A percentile compares a stretch with the other conserved stretches of the same genome.
phyloP scores from a whole-genome alignment of 2,113 vertebrate species.

The Microtus pennsylvanicus region DNA sequence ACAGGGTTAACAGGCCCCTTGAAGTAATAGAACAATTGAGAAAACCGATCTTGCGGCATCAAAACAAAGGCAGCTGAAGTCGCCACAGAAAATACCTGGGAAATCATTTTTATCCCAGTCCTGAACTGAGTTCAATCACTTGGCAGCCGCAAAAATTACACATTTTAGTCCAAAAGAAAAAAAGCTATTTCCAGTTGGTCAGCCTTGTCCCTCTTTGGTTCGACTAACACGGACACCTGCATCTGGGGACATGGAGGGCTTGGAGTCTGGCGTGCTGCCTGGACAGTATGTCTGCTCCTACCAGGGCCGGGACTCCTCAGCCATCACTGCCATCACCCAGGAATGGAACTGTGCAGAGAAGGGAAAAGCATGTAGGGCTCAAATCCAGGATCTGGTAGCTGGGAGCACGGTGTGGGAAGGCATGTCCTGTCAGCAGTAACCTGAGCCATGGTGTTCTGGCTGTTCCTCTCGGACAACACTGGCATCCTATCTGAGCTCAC shows the following conservation, averaged over 20 bases:
- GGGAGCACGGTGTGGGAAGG: background rate
- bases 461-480: background rate
- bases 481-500: background rate
- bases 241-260: background rate
- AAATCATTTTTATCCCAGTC: background rate
- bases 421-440: background rate
- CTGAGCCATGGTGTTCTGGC: rapidly evolving
- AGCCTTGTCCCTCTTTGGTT: background rate
- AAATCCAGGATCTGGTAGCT: background rate
- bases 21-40: conserved; percentile 29
- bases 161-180: background rate
- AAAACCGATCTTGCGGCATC: background rate
- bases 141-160: background rate
- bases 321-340: conserved; percentile 64
- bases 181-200: background rate
- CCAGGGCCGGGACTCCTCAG: conserved; percentile 40
- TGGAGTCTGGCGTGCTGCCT: background rate
- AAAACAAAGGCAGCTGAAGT: background rate
- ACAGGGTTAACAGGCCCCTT: background rate
- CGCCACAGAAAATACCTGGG: background rate
- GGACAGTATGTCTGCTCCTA: background rate
- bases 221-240: background rate
- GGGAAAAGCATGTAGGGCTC: conserved; percentile 16
- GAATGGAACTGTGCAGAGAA: background rate
- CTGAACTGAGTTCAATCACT: background rate